A percentile compares a stretch with the other conserved stretches of the same genome.
These are phyloP conservation scores for Dermochelys coriacea DNA, from an alignment of 2,797 vertebrate genomes.

Conservation along the genomic window DNA sequence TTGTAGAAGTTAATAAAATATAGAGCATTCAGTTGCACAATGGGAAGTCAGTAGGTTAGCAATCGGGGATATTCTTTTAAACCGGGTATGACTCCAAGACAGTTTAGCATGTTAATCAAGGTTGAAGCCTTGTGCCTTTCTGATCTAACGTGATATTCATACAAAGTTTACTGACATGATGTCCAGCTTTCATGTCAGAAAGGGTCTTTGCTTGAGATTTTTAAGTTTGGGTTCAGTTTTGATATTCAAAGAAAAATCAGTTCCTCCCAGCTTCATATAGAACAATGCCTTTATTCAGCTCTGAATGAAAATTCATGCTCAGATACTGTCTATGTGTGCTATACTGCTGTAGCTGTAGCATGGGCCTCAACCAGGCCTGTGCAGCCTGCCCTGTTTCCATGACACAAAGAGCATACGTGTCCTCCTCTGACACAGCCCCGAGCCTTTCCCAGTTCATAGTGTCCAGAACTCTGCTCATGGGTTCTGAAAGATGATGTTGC, in stretches of 20 bases:
- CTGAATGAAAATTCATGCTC: background rate
- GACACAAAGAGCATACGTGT: background rate
- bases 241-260: slow-evolving; percentile 20
- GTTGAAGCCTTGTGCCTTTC: slow-evolving; percentile 24
- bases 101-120: slow-evolving; percentile 37
- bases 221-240: background rate
- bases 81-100: slow-evolving; percentile 7
- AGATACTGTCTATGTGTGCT: background rate
- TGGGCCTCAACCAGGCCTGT: background rate
- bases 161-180: background rate
- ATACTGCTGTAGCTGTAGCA: background rate
- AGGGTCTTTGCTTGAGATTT: slow-evolving; percentile 7
- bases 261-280: slow-evolving; percentile 28
- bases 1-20: background rate
- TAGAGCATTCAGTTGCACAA: background rate
- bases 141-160: background rate
- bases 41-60: slow-evolving; percentile 2
- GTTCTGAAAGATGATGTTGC: background rate
- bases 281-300: background rate
- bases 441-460: background rate
- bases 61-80: slow-evolving; percentile 7
- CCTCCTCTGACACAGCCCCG: background rate
- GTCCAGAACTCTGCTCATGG: background rate
- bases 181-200: slow-evolving; percentile 6
- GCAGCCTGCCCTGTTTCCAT: background rate